Evolutionary conservation across 2,113 vertebrate genomes (phyloP).

Genomic region (Salvelinus sp.): DNA sequence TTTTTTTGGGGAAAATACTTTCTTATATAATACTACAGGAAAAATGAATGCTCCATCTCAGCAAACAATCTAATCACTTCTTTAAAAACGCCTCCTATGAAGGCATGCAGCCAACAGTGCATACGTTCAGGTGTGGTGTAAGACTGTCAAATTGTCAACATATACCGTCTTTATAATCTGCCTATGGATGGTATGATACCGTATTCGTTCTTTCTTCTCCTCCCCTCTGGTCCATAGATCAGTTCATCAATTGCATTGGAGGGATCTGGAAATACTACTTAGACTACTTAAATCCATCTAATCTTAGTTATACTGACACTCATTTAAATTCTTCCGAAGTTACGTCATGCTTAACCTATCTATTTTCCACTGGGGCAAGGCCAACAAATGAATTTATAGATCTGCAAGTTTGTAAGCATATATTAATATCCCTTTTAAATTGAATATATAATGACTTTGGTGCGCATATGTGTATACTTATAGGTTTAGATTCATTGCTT

Average conservation of each 20-base stretch:
- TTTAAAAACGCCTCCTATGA: not conserved
- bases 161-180: constrained; percentile 7
- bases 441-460: not conserved
- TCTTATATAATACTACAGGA: not conserved
- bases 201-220: not conserved
- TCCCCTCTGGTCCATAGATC: not conserved
- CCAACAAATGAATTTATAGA: not conserved
- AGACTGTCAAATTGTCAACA: constrained; percentile 29
- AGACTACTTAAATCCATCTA: not conserved
- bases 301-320: not conserved
- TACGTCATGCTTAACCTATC: not conserved
- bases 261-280: constrained; percentile 14
- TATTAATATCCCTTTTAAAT: not conserved
- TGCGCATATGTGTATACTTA: not conserved
- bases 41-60: not conserved
- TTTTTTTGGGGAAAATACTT: not conserved
- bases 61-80: not conserved
- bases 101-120: constrained; percentile 22
- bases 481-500: not conserved
- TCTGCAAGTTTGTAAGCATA: not conserved
- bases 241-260: constrained; percentile 1
- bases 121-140: constrained; percentile 30
- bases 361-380: not conserved
- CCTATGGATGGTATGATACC: not conserved
- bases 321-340: not conserved